A percentile compares a stretch with the other conserved stretches of the same genome.
These are phyloP conservation scores for Pimpla rufipes DNA, from an alignment of 2,888 invertebrate species.

Conservation along the genomic window DNA sequence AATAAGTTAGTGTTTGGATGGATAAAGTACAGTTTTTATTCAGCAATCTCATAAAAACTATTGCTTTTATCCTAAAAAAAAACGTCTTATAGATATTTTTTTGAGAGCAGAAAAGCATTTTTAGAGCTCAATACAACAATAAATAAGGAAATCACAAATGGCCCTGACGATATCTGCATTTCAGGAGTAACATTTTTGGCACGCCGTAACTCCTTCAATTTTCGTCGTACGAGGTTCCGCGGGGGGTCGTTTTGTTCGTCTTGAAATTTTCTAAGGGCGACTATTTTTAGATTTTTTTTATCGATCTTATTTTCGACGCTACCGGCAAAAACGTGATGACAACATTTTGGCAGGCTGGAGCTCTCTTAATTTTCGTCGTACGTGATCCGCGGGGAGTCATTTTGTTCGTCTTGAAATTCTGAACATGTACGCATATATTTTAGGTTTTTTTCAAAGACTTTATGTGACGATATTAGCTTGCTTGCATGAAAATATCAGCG, in stretches of 20 bases:
- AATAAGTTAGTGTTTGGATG: no score
- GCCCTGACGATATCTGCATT: no score
- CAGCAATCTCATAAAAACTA: not conserved
- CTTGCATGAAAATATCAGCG: not conserved
- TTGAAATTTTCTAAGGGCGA: no score
- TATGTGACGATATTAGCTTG: conserved; percentile 22
- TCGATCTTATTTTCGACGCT: not conserved
- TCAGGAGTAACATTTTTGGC: no score
- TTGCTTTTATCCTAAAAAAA: not conserved
- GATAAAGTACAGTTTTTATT: no score
- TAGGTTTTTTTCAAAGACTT: not conserved
- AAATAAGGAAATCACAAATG: no score
- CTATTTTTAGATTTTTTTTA: no score
- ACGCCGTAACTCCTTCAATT: no score
- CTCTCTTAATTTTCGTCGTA: not conserved
- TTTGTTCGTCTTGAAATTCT: not conserved
- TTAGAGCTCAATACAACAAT: no score
- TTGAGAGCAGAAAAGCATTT: not conserved
- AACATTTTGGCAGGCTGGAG: not conserved
- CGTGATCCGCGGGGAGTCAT: not conserved
- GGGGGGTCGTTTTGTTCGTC: no score
- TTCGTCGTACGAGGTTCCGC: no score
- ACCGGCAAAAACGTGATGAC: not conserved
- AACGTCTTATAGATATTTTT: not conserved
- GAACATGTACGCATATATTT: not conserved